These are phyloP conservation scores for Tetrao urogallus DNA, from an alignment of 2,113 vertebrate species.

Conservation along the genomic window DNA sequence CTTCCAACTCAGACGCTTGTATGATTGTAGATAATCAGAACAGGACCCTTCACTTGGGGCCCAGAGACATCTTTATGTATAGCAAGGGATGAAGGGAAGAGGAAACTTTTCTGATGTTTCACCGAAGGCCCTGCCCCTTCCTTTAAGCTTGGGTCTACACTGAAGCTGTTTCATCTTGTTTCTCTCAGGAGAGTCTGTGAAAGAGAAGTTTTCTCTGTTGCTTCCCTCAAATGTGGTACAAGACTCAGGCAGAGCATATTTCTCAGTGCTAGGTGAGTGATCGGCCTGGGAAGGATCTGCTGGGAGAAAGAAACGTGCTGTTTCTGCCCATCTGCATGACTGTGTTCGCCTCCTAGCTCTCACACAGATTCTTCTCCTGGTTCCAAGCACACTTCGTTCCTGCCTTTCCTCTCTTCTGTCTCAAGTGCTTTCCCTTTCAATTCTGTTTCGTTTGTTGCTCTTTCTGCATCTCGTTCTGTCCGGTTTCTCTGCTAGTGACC, in stretches of 20 bases:
- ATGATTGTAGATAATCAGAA: background rate
- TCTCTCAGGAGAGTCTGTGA: slow-evolving; percentile 35
- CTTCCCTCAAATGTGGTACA: slow-evolving; percentile 69
- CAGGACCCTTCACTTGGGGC: background rate
- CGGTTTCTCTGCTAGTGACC: background rate
- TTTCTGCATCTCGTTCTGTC: background rate
- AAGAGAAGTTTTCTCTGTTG: slow-evolving; percentile 56
- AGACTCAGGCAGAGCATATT: slow-evolving; percentile 73
- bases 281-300: background rate
- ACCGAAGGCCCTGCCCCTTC: background rate
- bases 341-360: background rate
- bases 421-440: background rate
- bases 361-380: background rate
- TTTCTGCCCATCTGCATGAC: background rate
- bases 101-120: background rate
- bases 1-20: too few species aligned
- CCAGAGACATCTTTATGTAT: background rate
- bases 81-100: background rate
- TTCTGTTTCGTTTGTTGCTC: background rate
- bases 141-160: background rate
- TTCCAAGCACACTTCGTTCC: background rate
- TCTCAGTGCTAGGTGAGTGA: slow-evolving; percentile 78
- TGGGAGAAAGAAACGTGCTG: background rate
- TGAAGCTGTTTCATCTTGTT: background rate
- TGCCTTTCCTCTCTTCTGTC: background rate